Percentiles rank a stretch among this genome's conserved stretches.
These are phyloP conservation scores for Drosophila recens DNA, from an alignment of 2,888 invertebrate species.

Conservation along the genomic window DNA sequence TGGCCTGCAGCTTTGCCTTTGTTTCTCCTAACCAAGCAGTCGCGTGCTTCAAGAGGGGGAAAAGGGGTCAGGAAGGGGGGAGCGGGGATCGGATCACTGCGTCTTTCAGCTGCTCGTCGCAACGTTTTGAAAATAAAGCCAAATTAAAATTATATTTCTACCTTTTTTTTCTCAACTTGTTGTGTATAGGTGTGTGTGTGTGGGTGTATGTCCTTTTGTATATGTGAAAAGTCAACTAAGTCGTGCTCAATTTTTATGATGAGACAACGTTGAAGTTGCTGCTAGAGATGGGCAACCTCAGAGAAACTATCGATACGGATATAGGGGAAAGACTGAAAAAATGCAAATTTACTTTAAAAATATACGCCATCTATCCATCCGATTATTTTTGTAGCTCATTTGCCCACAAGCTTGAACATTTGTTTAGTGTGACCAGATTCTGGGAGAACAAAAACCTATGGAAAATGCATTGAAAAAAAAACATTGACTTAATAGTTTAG, in stretches of 20 bases:
- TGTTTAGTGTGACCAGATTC: too few species aligned
- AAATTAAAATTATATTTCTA: constrained; percentile 75
- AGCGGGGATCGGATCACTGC: background rate
- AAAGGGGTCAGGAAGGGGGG: background rate
- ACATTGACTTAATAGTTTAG: too few species aligned
- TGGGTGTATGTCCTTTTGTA: constrained; percentile 53
- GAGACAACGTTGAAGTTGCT: constrained; percentile 44
- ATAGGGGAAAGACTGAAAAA: background rate
- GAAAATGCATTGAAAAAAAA: too few species aligned
- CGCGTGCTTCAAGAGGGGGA: background rate
- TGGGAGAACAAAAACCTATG: too few species aligned
- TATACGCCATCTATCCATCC: too few species aligned
- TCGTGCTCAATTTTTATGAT: constrained; percentile 78
- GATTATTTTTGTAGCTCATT: too few species aligned
- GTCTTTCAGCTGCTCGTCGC: constrained; percentile 61
- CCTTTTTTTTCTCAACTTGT: constrained; percentile 39
- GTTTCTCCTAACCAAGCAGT: constrained; percentile 49
- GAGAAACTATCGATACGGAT: background rate
- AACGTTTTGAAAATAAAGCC: constrained; percentile 76
- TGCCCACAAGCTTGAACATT: too few species aligned
- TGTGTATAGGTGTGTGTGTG: constrained; percentile 8
- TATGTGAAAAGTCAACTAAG: constrained; percentile 77
- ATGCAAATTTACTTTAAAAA: too few species aligned
- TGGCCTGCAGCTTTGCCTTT: constrained; percentile 65
- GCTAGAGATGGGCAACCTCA: background rate